Percentiles rank a stretch among this genome's conserved stretches.
Evolutionary conservation across 2,113 vertebrate species (phyloP).

Genomic region (Erinaceus europaeus): DNA sequence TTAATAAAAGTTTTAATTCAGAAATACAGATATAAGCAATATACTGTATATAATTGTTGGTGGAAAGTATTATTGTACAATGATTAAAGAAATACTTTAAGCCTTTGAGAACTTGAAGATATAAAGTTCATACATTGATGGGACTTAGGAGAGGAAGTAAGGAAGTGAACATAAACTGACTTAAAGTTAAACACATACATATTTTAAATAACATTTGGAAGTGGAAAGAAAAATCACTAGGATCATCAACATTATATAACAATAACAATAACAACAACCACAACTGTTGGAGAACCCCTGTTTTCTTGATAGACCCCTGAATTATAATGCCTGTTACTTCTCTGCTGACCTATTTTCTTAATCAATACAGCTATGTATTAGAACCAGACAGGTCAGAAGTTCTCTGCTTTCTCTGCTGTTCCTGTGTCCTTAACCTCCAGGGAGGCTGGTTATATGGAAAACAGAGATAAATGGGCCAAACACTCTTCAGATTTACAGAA

Average conservation of each 20-base stretch:
- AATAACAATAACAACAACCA: background rate
- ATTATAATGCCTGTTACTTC: too few relatives aligned
- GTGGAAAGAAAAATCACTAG: background rate
- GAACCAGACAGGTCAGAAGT: too few relatives aligned
- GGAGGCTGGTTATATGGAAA: too few relatives aligned
- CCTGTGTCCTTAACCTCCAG: too few relatives aligned
- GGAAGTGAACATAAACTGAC: background rate
- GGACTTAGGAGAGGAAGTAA: background rate
- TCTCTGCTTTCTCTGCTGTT: too few relatives aligned
- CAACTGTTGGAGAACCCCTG: too few relatives aligned
- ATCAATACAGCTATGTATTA: too few relatives aligned
- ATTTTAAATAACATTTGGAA: conserved; percentile 14
- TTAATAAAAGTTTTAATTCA: conserved; percentile 14
- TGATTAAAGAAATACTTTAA: conserved; percentile 7
- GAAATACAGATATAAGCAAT: conserved; percentile 21
- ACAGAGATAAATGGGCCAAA: too few relatives aligned
- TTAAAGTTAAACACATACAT: background rate
- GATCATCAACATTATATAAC: background rate
- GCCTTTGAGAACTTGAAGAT: conserved; percentile 29
- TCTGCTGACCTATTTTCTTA: too few relatives aligned
- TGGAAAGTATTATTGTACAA: background rate
- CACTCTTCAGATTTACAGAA: too few relatives aligned
- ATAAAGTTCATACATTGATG: background rate
- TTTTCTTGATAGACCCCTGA: too few relatives aligned
- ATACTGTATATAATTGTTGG: background rate